phyloP scores from a whole-genome alignment of 1,140 invertebrate genomes.

The Melipona quadrifasciata region DNA sequence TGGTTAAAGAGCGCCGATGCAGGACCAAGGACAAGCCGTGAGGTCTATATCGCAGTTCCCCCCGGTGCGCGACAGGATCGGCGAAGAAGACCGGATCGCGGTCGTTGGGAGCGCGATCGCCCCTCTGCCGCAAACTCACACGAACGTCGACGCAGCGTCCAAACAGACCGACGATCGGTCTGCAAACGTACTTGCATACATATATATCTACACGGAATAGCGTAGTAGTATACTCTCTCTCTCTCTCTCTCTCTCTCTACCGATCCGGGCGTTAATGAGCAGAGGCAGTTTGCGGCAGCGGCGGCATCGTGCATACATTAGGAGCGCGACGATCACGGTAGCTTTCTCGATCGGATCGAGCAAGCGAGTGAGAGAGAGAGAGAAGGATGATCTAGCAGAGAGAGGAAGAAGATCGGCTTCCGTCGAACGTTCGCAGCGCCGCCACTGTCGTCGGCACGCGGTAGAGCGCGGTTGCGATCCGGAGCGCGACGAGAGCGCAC shows the following conservation, averaged over 20 bases:
- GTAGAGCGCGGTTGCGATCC: neutral
- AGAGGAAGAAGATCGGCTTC: slow-evolving; percentile 54
- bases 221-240: slow-evolving; percentile 28
- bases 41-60: slow-evolving; percentile 73
- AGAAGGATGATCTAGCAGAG: slow-evolving; percentile 56
- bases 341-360: slow-evolving; percentile 68
- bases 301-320: slow-evolving; percentile 81
- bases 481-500: neutral
- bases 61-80: slow-evolving; percentile 13
- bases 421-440: slow-evolving; percentile 60
- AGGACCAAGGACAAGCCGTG: slow-evolving; percentile 69
- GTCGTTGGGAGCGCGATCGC: slow-evolving; percentile 13
- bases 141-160: neutral
- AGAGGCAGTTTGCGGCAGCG: slow-evolving; percentile 73
- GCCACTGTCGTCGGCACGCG: slow-evolving; percentile 34
- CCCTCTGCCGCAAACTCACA: slow-evolving; percentile 29
- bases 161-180: slow-evolving; percentile 7
- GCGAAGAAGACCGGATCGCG: neutral
- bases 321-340: slow-evolving; percentile 72
- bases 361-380: neutral
- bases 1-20: slow-evolving; percentile 27
- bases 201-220: neutral
- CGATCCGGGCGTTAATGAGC: slow-evolving; percentile 78
- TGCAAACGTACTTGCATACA: neutral
- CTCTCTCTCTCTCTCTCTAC: slow-evolving; percentile 50